Base-by-base conservation (phyloP, 2,113 vertebrate species). In the Coturnix japonica region DNA sequence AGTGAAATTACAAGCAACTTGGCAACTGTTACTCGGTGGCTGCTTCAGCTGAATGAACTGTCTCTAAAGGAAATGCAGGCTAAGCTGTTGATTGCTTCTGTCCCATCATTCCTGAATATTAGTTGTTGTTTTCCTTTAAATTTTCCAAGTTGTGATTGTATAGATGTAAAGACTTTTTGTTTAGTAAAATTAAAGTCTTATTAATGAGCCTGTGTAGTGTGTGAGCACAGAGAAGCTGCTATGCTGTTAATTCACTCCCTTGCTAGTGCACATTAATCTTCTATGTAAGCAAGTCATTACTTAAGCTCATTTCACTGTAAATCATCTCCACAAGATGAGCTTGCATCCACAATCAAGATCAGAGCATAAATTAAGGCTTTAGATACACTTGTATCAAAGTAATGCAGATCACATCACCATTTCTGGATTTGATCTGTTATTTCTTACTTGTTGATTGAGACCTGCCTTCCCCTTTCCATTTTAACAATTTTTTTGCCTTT, bases 251-350 rank as follows among this genome's bases (percentile, higher is more conserved):
- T 91, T 85, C 59, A 57, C n/a, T 89, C 11, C 28, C 87, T 92
- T 39, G 59, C 57, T 87, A 92, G 74, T 28, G 13, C 31, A 46
- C 44, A 39, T 73, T 91, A 91, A 95, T 95, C 79, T 43, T 19
- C 11, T 25, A 3, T 80, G 67, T 73, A 93, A 94, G 64, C 72
- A 89, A 80, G 22, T 43, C 71, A 39, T 92, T 81, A 17, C 31
- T 87, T 89, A 94, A 94, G 89, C 85, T 95, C 51, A 91, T 94
- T 91, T 92, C 17, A 47, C 13, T 57, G 31, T 57, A 87, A 87
- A 75, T 94, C 3, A 54, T 65, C 84, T 92, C 84, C 51, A 73
- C 64, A 85, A 61, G 71, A 87, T 85, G 46, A 92, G 64, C 63
- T 91, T 85, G 75, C n/a, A 56, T 46, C 64, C 22, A 3, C 71